phyloP scores from a whole-genome alignment of 2,113 vertebrate species.

The Mandrillus leucophaeus region DNA sequence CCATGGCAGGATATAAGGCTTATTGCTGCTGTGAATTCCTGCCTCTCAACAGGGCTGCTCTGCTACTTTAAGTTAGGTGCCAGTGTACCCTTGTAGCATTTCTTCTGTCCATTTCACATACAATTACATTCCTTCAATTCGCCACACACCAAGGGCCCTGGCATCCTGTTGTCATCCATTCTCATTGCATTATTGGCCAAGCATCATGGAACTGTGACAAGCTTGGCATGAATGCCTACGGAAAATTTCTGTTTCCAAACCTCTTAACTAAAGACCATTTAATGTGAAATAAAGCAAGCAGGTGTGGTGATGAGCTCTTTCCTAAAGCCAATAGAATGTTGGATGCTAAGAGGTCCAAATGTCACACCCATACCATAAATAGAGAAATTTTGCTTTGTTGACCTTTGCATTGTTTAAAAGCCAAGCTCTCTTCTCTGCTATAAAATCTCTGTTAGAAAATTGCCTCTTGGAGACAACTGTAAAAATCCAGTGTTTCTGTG shows the following conservation, averaged over 20 bases:
- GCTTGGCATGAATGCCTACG: slow-evolving; percentile 22
- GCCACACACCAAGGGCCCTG: not conserved
- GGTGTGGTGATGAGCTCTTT: slow-evolving; percentile 30
- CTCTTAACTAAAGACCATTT: slow-evolving; percentile 56
- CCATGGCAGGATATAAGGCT: not conserved
- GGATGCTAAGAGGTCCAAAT: slow-evolving; percentile 51
- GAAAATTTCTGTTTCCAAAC: slow-evolving; percentile 48
- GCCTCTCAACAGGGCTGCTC: not conserved
- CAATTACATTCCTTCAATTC: slow-evolving; percentile 23
- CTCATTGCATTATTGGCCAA: slow-evolving; percentile 53
- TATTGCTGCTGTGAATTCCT: slow-evolving; percentile 29
- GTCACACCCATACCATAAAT: slow-evolving; percentile 52
- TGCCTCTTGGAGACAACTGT: slow-evolving; percentile 37
- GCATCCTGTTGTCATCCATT: slow-evolving; percentile 52
- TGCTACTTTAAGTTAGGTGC: slow-evolving; percentile 1
- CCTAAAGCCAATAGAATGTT: slow-evolving; percentile 48
- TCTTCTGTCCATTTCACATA: slow-evolving; percentile 41
- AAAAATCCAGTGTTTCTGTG: slow-evolving; percentile 57
- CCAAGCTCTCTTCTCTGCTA: slow-evolving; percentile 35
- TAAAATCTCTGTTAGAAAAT: slow-evolving; percentile 67
- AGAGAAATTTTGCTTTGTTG: slow-evolving; percentile 63
- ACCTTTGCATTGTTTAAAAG: slow-evolving; percentile 63
- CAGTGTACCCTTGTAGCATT: slow-evolving; percentile 51
- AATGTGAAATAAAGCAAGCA: slow-evolving; percentile 63
- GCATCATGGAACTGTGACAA: slow-evolving; percentile 43